Conservation (phyloP, 1,140 invertebrate species). For the Melanaphis sacchari region DNA sequence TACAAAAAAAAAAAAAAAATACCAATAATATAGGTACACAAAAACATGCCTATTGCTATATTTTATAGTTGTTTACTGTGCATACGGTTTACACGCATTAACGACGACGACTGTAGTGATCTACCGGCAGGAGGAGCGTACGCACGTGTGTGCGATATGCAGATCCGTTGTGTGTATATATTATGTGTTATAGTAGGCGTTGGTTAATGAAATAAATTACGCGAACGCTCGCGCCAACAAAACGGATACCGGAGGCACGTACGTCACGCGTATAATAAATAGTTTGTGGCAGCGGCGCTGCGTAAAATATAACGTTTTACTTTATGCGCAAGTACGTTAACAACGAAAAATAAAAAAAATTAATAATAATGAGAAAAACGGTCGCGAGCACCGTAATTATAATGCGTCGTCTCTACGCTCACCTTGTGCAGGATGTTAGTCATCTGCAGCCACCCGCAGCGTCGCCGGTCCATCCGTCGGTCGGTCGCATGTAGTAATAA, state of each 20-base stretch:
- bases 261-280: background rate
- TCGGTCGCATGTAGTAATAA: background rate
- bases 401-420: background rate
- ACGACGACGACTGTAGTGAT: too few relatives aligned
- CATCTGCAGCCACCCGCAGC: background rate
- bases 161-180: background rate
- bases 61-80: background rate
- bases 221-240: background rate
- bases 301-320: background rate
- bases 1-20: too few relatives aligned
- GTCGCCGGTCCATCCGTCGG: background rate
- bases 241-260: conserved; percentile 19
- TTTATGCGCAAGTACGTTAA: background rate
- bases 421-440: background rate
- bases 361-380: conserved; percentile 18
- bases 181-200: conserved; percentile 37
- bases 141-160: background rate
- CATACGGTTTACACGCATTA: too few relatives aligned
- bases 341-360: background rate
- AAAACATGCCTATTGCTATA: background rate
- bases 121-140: background rate
- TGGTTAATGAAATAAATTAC: conserved; percentile 34
- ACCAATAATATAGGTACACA: too few relatives aligned
- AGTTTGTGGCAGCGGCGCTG: background rate
- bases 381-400: background rate